A percentile compares a stretch with the other conserved stretches of the same genome.
Conservation (phyloP, 2,113 vertebrate genomes). For the Salvator merianae region DNA sequence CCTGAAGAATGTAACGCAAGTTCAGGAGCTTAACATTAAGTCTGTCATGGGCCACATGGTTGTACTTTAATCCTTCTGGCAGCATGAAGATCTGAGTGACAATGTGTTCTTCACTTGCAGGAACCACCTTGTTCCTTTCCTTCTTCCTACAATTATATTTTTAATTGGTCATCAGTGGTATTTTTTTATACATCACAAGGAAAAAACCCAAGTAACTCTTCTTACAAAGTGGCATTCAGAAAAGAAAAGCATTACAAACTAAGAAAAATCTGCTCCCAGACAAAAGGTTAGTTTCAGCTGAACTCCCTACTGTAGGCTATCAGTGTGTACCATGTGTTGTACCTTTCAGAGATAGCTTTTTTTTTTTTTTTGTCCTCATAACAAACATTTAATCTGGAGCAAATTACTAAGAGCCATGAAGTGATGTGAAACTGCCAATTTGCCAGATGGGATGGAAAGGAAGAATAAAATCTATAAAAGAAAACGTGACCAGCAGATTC, state of each 20-base stretch:
- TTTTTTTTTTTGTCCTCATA: fast-evolving
- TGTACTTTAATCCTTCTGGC: constrained; percentile 46
- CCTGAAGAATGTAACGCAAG: constrained; percentile 16
- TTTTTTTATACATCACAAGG: constrained; percentile 60
- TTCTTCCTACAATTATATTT: constrained; percentile 56
- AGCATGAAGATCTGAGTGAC: constrained; percentile 33
- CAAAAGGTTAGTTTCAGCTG: background rate
- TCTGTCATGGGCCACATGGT: constrained; percentile 39
- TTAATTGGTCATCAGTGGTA: constrained; percentile 62
- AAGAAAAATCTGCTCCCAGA: constrained; percentile 41
- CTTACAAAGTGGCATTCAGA: constrained; percentile 4
- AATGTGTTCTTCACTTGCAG: constrained; percentile 27
- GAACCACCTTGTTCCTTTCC: background rate
- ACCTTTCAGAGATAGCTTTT: fast-evolving
- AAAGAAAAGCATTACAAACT: background rate
- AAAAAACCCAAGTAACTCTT: constrained; percentile 43
- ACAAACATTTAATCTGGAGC: background rate
- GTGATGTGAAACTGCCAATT: background rate
- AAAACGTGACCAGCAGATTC: background rate
- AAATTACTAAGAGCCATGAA: background rate
- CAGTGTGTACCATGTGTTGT: background rate
- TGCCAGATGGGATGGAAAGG: background rate
- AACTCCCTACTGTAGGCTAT: background rate
- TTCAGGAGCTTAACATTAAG: constrained; percentile 52
- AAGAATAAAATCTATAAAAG: constrained; percentile 1